Evolutionary conservation across 2,888 invertebrate species (phyloP).

Genomic region (Sylvicola cinctus): DNA sequence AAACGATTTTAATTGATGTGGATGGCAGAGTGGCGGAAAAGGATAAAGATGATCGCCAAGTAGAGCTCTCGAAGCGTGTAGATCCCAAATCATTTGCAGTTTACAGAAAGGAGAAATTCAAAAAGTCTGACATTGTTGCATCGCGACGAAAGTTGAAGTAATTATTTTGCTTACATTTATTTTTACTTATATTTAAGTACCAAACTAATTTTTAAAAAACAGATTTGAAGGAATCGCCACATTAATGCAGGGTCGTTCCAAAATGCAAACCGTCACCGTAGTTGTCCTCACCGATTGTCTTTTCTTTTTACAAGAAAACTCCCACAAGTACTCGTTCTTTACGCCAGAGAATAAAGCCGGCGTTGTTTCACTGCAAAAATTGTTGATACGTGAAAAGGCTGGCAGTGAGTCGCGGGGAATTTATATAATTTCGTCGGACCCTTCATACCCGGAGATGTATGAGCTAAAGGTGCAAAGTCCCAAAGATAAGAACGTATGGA

Average conservation of each 20-base stretch:
- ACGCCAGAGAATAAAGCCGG: slow-evolving; percentile 91
- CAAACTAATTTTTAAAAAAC: slow-evolving; percentile 4
- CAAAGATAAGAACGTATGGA: slow-evolving; percentile 80
- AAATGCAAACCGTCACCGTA: slow-evolving; percentile 71
- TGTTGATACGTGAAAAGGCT: slow-evolving; percentile 84
- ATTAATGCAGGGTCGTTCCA: slow-evolving; percentile 77
- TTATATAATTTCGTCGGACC: slow-evolving; percentile 83
- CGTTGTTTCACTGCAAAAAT: slow-evolving; percentile 76
- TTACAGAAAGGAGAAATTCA: slow-evolving; percentile 71
- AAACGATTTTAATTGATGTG: slow-evolving; percentile 76
- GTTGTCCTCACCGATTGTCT: slow-evolving; percentile 81
- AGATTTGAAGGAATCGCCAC: slow-evolving; percentile 77
- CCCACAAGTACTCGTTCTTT: slow-evolving; percentile 82
- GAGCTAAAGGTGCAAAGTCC: slow-evolving; percentile 75
- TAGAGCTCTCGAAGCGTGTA: slow-evolving; percentile 80
- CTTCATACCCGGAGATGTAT: slow-evolving; percentile 88
- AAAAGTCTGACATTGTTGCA: slow-evolving; percentile 74
- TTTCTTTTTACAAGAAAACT: slow-evolving; percentile 79
- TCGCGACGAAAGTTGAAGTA: slow-evolving; percentile 59
- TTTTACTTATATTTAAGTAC: neutral
- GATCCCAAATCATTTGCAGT: slow-evolving; percentile 83
- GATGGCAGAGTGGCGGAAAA: slow-evolving; percentile 85
- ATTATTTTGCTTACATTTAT: slow-evolving; percentile 9
- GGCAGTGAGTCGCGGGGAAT: slow-evolving; percentile 75
- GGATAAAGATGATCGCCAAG: slow-evolving; percentile 69